These are phyloP conservation scores for Rhinopomastus cyanomelas DNA, from an alignment of 2,113 vertebrate species.

Conservation along the genomic window DNA sequence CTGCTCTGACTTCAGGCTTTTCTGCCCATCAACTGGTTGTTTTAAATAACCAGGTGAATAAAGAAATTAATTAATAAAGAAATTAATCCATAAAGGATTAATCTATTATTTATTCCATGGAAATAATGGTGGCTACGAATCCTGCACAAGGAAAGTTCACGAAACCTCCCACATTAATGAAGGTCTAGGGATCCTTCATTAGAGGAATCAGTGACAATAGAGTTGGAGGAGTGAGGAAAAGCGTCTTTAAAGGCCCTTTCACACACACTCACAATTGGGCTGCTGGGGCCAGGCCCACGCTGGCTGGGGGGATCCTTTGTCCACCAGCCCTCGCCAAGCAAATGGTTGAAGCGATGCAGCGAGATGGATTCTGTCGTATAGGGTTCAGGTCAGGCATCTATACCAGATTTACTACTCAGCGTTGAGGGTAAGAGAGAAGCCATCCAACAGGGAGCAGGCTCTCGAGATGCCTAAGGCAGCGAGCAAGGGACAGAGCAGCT, in stretches of 20 bases:
- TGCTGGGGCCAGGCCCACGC: background rate
- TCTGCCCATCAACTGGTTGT: background rate
- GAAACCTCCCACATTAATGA: background rate
- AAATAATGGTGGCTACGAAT: accelerated
- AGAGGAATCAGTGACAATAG: background rate
- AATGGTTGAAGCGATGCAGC: background rate
- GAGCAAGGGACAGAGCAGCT: background rate
- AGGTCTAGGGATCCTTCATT: constrained; percentile 9
- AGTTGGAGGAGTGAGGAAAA: background rate
- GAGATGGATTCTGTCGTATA: background rate
- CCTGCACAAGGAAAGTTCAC: background rate
- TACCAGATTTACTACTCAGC: accelerated
- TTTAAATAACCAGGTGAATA: too few species aligned
- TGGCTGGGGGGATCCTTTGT: background rate
- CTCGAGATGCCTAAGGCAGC: accelerated
- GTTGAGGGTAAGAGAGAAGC: accelerated
- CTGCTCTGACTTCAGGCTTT: background rate
- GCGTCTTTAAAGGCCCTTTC: constrained; percentile 27
- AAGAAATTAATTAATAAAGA: too few species aligned
- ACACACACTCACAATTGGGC: background rate
- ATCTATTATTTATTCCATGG: background rate
- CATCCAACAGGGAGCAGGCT: background rate
- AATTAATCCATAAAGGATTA: too few species aligned
- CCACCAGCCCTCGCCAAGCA: background rate
- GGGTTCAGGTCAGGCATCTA: background rate